Evolutionary conservation across 30 jellyfish, hydroid and myxozoan species (phyloP).

Genomic region (Chrysaora quinquecirrha): DNA sequence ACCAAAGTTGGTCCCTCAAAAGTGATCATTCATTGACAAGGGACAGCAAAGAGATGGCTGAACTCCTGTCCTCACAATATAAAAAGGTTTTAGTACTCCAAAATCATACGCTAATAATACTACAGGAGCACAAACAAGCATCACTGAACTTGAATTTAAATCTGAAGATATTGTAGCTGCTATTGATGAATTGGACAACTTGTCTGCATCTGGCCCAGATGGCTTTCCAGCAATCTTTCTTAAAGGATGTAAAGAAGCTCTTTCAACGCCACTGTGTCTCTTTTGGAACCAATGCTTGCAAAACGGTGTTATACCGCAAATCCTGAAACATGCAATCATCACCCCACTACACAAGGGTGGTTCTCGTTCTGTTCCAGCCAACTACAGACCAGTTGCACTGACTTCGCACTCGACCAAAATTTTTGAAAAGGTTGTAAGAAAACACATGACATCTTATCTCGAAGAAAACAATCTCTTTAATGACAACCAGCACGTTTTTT

Average conservation of each 20-base stretch:
- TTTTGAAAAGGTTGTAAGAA: slow-evolving; percentile 25
- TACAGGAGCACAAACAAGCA: not conserved
- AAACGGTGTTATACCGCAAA: slow-evolving; percentile 1
- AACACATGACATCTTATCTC: not conserved
- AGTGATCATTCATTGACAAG: not conserved
- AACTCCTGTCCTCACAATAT: slow-evolving; percentile 7
- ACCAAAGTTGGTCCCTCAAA: slow-evolving; percentile 20
- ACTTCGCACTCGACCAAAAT: slow-evolving; percentile 31
- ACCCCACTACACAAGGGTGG: slow-evolving; percentile 42
- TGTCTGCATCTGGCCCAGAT: slow-evolving; percentile 26
- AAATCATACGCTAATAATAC: not conserved
- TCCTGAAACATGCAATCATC: not conserved
- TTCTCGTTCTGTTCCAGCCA: not conserved
- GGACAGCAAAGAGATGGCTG: not conserved
- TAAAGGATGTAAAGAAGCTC: not conserved
- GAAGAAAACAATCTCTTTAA: slow-evolving; percentile 14
- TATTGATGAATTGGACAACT: not conserved
- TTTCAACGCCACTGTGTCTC: slow-evolving; percentile 7
- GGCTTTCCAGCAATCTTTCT: slow-evolving; percentile 14
- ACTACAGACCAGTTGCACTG: slow-evolving; percentile 32
- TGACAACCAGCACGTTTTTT: slow-evolving; percentile 27
- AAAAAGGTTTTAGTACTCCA: slow-evolving; percentile 17
- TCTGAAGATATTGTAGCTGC: not conserved
- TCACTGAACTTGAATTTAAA: not conserved
- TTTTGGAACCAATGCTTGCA: not conserved